Conservation (phyloP, 2,797 vertebrate genomes). For the Schizothorax lantsangensis region DNA sequence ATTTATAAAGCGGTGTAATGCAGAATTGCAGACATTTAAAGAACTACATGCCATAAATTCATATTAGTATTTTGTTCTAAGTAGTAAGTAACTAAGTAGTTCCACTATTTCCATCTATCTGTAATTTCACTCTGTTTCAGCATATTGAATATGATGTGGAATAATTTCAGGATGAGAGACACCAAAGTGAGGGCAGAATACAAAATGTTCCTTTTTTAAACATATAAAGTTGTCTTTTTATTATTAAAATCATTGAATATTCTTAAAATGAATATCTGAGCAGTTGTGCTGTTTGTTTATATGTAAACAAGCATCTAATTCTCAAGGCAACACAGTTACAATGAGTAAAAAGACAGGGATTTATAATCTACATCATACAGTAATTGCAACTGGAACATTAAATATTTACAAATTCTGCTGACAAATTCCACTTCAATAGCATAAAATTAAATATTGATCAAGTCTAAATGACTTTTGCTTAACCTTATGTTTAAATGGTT, state of each 20-base stretch:
- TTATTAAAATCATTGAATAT: not conserved
- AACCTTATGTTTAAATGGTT: slow-evolving; percentile 5
- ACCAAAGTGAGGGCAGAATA: not conserved
- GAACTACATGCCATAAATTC: not conserved
- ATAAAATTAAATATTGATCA: slow-evolving; percentile 33
- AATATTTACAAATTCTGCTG: slow-evolving; percentile 27
- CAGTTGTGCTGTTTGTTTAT: not conserved
- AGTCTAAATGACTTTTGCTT: slow-evolving; percentile 8
- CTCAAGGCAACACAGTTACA: not conserved
- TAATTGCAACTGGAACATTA: not conserved
- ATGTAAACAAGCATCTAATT: not conserved
- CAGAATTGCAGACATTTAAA: not conserved
- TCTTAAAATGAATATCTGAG: not conserved
- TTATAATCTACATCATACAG: slow-evolving; percentile 17
- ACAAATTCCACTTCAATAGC: slow-evolving; percentile 1
- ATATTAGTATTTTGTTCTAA: not conserved
- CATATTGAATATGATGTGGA: not conserved
- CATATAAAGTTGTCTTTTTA: not conserved
- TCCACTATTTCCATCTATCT: not conserved
- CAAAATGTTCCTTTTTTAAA: not conserved
- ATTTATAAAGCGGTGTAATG: not conserved
- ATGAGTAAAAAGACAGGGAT: not conserved
- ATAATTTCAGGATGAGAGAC: not conserved
- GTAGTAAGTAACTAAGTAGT: not conserved
- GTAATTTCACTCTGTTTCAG: not conserved